These are phyloP conservation scores for Apeltes quadracus DNA, from an alignment of 2,113 vertebrate genomes.

Conservation along the genomic window DNA sequence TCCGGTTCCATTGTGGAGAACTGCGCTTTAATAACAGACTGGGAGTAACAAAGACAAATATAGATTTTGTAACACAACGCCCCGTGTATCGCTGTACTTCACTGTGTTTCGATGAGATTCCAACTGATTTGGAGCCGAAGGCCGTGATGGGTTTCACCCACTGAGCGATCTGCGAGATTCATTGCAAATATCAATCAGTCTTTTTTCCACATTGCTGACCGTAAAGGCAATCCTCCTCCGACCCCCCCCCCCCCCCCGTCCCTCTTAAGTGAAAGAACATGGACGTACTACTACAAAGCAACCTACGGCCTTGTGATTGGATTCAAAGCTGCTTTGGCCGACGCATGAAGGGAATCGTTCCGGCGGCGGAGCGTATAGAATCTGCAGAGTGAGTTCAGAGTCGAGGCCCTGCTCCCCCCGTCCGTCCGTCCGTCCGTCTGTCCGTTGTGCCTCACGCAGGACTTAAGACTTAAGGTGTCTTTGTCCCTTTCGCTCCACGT, in stretches of 20 bases:
- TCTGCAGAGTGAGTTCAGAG: conserved; percentile 79
- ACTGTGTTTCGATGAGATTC: conserved; percentile 40
- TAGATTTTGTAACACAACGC: conserved; percentile 56
- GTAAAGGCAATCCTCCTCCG: conserved; percentile 63
- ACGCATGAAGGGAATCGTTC: conserved; percentile 77
- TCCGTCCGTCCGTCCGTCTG: no score
- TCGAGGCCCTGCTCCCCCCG: conserved; percentile 74
- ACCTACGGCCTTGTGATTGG: conserved; percentile 77
- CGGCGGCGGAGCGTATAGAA: conserved; percentile 71
- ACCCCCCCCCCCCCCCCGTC: no score
- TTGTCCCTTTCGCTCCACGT: conserved; percentile 32
- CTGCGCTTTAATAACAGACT: conserved; percentile 48
- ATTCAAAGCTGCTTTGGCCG: conserved; percentile 79
- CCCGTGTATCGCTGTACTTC: conserved; percentile 17
- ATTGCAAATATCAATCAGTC: conserved; percentile 63
- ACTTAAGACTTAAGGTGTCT: no score
- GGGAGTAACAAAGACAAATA: conserved; percentile 60
- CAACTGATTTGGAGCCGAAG: conserved; percentile 34
- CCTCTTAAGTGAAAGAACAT: conserved; percentile 67
- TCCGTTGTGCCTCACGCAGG: no score
- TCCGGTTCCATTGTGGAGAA: conserved; percentile 54
- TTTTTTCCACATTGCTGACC: conserved; percentile 73
- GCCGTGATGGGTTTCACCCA: conserved; percentile 25
- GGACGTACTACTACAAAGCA: conserved; percentile 77
- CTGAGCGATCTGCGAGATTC: conserved; percentile 56